Conservation (phyloP, 2,113 vertebrate species). For the Passer montanus region DNA sequence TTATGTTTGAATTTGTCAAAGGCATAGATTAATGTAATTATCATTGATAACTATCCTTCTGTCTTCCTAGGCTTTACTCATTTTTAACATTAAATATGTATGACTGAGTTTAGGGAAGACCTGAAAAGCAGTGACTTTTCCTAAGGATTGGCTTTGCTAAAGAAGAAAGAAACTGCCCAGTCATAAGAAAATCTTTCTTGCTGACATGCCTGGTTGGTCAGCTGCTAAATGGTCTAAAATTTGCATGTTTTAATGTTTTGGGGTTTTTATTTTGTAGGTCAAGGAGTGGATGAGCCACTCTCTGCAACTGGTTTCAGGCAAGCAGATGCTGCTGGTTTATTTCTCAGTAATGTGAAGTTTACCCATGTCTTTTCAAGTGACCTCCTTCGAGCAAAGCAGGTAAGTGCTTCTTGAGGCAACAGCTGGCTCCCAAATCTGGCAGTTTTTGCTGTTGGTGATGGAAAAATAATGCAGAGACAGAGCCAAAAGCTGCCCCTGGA, state of each 20-base stretch:
- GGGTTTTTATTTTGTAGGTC: slow-evolving; percentile 76
- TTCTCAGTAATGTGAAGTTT: slow-evolving; percentile 85
- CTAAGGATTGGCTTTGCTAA: not conserved
- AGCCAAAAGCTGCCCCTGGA: not conserved
- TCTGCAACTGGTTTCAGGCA: slow-evolving; percentile 87
- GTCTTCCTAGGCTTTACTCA: not conserved
- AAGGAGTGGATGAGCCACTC: slow-evolving; percentile 88
- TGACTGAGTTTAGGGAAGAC: not conserved
- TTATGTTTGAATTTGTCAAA: not conserved
- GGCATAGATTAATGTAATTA: not conserved
- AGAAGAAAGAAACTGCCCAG: no score
- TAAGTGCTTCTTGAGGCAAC: slow-evolving; percentile 35
- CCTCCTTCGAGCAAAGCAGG: slow-evolving; percentile 87
- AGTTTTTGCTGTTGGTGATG: not conserved
- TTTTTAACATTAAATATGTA: not conserved
- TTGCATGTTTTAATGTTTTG: not conserved
- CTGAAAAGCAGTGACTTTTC: not conserved
- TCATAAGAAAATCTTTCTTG: no score
- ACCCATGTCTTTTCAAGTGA: slow-evolving; percentile 87
- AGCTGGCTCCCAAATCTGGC: not conserved
- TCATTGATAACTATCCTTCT: not conserved
- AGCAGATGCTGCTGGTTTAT: slow-evolving; percentile 83
- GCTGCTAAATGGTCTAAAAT: not conserved
- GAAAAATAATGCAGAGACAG: not conserved
- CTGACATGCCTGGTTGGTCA: not conserved